A percentile compares a stretch with the other conserved stretches of the same genome.
Evolutionary conservation across 2,113 vertebrate species (phyloP).

Genomic region (Hydrochoerus hydrochaeris): DNA sequence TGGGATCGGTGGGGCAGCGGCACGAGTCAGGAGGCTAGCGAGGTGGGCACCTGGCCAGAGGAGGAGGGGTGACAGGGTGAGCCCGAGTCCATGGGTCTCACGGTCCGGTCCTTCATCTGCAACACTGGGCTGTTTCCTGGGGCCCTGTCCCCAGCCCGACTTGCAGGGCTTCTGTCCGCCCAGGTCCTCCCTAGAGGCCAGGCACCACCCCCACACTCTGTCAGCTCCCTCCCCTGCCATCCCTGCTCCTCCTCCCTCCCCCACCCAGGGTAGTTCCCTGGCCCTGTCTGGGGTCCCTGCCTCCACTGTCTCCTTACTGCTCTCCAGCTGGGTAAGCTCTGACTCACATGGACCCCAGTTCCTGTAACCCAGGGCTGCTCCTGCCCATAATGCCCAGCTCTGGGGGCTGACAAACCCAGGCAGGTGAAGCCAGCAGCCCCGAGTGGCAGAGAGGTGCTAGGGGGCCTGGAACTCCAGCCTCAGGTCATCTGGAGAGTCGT

Average conservation of each 20-base stretch:
- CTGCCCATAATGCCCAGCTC: neutral
- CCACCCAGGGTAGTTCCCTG: neutral
- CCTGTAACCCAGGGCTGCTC: too few species aligned
- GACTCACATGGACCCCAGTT: neutral
- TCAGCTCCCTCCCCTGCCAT: accelerated
- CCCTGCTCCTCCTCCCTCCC: too few species aligned
- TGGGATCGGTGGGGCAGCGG: neutral
- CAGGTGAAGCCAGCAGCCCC: neutral
- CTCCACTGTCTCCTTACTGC: neutral
- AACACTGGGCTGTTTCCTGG: neutral
- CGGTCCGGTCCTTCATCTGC: neutral
- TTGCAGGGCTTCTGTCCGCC: too few species aligned
- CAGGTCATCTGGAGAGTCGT: neutral
- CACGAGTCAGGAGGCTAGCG: neutral
- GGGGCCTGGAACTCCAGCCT: neutral
- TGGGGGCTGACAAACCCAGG: neutral
- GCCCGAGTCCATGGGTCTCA: neutral
- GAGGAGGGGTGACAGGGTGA: too few species aligned
- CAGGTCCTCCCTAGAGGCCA: neutral
- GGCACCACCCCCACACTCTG: neutral
- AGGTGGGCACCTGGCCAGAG: neutral
- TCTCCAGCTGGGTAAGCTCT: neutral
- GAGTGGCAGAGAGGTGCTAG: neutral
- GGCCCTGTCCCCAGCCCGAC: neutral
- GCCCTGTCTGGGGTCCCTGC: neutral